Base-by-base conservation (phyloP, 2,888 invertebrate genomes). In the Apodemia duryi region DNA sequence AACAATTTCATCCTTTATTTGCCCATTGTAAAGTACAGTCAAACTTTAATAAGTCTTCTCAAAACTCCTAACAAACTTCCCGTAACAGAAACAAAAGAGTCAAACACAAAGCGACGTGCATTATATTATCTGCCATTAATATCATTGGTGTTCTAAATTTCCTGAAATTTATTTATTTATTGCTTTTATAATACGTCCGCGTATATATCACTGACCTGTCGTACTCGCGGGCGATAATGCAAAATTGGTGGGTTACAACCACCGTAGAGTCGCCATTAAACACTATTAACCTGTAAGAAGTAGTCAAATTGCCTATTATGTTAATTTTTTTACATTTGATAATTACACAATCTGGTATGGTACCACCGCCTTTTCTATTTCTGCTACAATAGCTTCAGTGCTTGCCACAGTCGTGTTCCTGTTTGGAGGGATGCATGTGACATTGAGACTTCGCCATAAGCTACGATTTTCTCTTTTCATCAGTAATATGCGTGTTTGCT, bases 141-240 rank as follows among this genome's bases (percentile, higher is more conserved):
- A 85, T 84, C 79, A 82, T 78, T 77, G 72, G 77, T 77, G 84
- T 88, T 89, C 91, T 91, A 91, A 91, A 90, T 90, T 88, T 82
- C 79, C 80, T 80, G 77, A 83, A 84, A 88, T 88, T 86, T 88
- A 91, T 90, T 88, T 91, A 91, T 91, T 91, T 90, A 90, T 88
- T 86, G 86, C 91, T 86, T 89, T 90, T 89, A 91, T 91, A 89
- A 91, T 90, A 88, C 87, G 85, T 85, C 84, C 82, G 86, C 83
- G 84, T 88, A 89, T 91, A 91, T 91, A 91, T 91, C 91, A 91
- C 82, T 71, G 76, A 76, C 73, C 87, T 91, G 91, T 90, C 91
- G 87, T 85, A 86, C 83, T 81, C 81, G 82, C 81, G 82, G 81
- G 87, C 88, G 91, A 91, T 91, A 91, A 91, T 91, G 89, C 89